Evolutionary conservation across 2,888 invertebrate genomes (phyloP).

Genomic region (Leptinotarsa haldemani): DNA sequence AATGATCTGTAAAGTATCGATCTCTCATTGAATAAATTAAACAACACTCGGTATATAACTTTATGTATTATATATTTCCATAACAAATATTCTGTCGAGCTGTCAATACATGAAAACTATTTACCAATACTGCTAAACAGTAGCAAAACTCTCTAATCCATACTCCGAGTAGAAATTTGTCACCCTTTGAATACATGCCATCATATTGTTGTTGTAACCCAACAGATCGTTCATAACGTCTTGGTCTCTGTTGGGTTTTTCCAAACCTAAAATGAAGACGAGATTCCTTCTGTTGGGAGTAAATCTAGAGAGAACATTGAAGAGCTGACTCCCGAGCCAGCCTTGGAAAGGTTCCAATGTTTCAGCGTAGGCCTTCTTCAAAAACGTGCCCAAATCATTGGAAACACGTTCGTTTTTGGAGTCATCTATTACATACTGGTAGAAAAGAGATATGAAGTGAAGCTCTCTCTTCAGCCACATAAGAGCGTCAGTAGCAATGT

Average conservation of each 20-base stretch:
- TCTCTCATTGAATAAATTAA: too few relatives aligned
- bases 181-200: slow-evolving; percentile 71
- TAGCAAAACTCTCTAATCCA: slow-evolving; percentile 64
- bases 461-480: slow-evolving; percentile 82
- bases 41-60: too few relatives aligned
- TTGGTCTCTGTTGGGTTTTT: slow-evolving; percentile 58
- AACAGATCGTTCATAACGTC: slow-evolving; percentile 62
- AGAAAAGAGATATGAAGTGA: slow-evolving; percentile 72
- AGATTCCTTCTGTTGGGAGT: slow-evolving; percentile 54
- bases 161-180: slow-evolving; percentile 72
- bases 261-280: slow-evolving; percentile 52
- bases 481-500: slow-evolving; percentile 72
- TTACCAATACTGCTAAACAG: slow-evolving; percentile 1
- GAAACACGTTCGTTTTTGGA: slow-evolving; percentile 63
- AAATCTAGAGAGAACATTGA: slow-evolving; percentile 67
- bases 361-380: slow-evolving; percentile 76
- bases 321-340: slow-evolving; percentile 81
- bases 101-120: too few relatives aligned
- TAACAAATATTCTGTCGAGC: too few relatives aligned
- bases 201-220: slow-evolving; percentile 69
- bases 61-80: too few relatives aligned
- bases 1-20: too few relatives aligned
- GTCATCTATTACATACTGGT: slow-evolving; percentile 70
- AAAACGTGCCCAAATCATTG: slow-evolving; percentile 73
- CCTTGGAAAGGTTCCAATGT: slow-evolving; percentile 80